phyloP scores from a whole-genome alignment of 1,140 invertebrate genomes.

The Sarcophaga peregrina region DNA sequence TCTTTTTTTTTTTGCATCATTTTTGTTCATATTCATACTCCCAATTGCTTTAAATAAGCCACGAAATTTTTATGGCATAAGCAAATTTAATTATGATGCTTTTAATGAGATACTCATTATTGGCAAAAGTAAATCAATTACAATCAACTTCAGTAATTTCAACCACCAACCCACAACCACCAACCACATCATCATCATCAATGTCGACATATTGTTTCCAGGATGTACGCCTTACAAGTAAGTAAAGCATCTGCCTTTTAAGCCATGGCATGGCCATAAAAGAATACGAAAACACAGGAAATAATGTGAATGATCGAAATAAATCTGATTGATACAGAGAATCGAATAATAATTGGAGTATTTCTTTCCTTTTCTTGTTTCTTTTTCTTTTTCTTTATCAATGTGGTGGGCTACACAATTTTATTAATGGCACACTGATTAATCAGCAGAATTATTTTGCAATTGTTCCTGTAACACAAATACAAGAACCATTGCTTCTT shows the following conservation, averaged over 20 bases:
- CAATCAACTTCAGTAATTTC: too few species aligned
- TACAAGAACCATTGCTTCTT: background rate
- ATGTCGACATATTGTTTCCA: background rate
- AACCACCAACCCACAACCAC: too few species aligned
- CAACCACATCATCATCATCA: background rate
- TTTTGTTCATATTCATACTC: background rate
- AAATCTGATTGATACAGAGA: background rate
- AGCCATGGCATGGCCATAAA: background rate
- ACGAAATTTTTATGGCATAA: background rate
- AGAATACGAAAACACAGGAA: background rate
- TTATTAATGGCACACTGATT: background rate
- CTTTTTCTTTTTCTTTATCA: too few species aligned
- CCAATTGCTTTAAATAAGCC: background rate
- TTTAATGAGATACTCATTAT: conserved; percentile 16
- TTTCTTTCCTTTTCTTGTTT: too few species aligned
- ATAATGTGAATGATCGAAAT: background rate
- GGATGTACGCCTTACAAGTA: too few species aligned
- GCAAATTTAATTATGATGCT: background rate
- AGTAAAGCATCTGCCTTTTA: background rate
- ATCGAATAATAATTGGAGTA: background rate
- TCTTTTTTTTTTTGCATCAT: background rate
- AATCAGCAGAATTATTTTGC: background rate
- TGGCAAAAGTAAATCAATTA: background rate
- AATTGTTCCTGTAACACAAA: background rate
- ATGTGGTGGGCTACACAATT: too few species aligned